Evolutionary conservation across 2,888 invertebrate genomes (phyloP).

Genomic region (Pinctada fucata): DNA sequence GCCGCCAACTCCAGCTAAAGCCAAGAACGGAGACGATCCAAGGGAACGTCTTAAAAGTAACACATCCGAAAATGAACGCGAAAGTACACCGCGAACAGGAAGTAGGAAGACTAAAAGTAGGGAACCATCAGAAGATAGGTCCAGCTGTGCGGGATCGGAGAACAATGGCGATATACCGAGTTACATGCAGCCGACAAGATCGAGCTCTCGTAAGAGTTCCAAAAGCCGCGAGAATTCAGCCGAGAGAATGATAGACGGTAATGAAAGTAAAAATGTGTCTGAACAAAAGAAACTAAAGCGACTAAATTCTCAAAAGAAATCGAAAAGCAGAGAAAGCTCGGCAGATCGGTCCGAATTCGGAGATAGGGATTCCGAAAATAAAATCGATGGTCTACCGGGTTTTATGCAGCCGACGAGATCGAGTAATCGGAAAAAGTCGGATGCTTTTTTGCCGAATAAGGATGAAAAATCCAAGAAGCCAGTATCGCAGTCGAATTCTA

Average conservation of each 20-base stretch:
- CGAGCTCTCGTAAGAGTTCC: constrained; percentile 9
- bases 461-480: neutral
- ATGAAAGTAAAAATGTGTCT: neutral
- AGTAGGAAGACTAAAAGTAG: constrained; percentile 12
- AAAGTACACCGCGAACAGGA: neutral
- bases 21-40: neutral
- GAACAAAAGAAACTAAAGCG: neutral
- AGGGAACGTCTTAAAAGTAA: neutral
- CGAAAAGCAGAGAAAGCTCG: neutral
- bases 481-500: neutral
- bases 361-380: neutral
- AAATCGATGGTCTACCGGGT: neutral
- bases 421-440: neutral
- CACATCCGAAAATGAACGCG: neutral
- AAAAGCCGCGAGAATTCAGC: constrained; percentile 3
- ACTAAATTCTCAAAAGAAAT: neutral
- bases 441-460: neutral
- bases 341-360: neutral
- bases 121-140: constrained; percentile 15
- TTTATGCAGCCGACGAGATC: neutral
- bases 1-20: neutral
- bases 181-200: constrained; percentile 25
- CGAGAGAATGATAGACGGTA: neutral
- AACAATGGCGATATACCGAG: constrained; percentile 1
- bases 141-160: neutral